phyloP scores from a whole-genome alignment of 92 coral and sea anemone genomes.

The Epizoanthus stellaris region DNA sequence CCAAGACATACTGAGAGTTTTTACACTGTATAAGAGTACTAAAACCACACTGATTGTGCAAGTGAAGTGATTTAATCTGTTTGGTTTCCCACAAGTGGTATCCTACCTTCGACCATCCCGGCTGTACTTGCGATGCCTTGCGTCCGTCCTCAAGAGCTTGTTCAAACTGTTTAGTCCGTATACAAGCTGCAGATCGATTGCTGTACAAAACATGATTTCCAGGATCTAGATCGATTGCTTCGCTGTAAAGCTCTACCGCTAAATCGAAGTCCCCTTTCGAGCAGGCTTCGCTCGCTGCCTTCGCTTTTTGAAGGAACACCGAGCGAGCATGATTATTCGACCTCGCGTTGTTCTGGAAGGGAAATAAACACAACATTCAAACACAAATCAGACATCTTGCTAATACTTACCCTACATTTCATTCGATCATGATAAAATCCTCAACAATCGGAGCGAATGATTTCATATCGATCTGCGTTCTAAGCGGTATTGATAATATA shows the following conservation, averaged over 20 bases:
- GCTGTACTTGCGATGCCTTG: slow-evolving; percentile 86
- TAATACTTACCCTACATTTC: neutral
- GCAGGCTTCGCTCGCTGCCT: slow-evolving; percentile 92
- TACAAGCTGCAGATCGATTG: slow-evolving; percentile 97
- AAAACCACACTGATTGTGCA: neutral
- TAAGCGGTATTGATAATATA: slow-evolving; percentile 2
- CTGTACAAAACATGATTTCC: slow-evolving; percentile 93
- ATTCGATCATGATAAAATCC: slow-evolving; percentile 35
- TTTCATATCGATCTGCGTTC: slow-evolving; percentile 11
- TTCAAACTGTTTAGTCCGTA: slow-evolving; percentile 81
- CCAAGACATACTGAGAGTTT: slow-evolving; percentile 16
- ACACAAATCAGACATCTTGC: slow-evolving; percentile 9
- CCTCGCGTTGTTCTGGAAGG: slow-evolving; percentile 35
- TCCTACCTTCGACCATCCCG: slow-evolving; percentile 96
- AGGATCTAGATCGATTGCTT: slow-evolving; percentile 92
- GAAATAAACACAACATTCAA: slow-evolving; percentile 51
- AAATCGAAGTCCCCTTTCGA: slow-evolving; percentile 83
- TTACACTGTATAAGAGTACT: neutral
- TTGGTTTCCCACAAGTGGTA: neutral
- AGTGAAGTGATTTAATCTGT: slow-evolving; percentile 7
- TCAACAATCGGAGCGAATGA: neutral
- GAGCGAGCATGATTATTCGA: slow-evolving; percentile 69
- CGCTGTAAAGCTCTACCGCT: slow-evolving; percentile 89
- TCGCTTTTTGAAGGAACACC: slow-evolving; percentile 78
- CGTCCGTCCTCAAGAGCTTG: slow-evolving; percentile 92